These are phyloP conservation scores for Chymomyza caudatula DNA, from an alignment of 2,888 invertebrate genomes.

Conservation along the genomic window DNA sequence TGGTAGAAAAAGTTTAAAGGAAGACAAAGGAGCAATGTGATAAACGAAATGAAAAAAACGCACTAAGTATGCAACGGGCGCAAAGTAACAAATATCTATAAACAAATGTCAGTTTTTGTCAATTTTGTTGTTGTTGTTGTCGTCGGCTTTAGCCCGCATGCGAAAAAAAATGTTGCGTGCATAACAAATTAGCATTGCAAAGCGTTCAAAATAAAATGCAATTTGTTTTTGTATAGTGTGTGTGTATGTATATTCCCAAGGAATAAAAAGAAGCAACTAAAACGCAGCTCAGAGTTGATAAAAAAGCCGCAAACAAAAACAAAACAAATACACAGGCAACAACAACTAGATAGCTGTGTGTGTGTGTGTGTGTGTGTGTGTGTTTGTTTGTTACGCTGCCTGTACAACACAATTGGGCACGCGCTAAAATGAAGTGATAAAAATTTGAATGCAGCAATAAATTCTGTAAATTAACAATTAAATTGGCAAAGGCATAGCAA, in stretches of 20 bases:
- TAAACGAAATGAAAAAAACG: neutral
- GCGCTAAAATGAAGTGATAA: slow-evolving; percentile 45
- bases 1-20: neutral
- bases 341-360: slow-evolving; percentile 4
- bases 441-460: slow-evolving; percentile 39
- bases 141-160: neutral
- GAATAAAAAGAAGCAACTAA: neutral
- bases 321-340: slow-evolving; percentile 58
- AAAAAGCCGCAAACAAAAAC: slow-evolving; percentile 67
- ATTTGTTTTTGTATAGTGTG: neutral
- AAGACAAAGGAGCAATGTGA: neutral
- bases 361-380: slow-evolving; percentile 1
- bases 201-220: neutral
- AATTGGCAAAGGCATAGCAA: slow-evolving; percentile 23
- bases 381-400: slow-evolving; percentile 14
- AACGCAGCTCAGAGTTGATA: slow-evolving; percentile 26
- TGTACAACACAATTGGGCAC: slow-evolving; percentile 48
- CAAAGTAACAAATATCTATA: neutral
- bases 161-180: neutral
- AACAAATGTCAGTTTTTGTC: neutral
- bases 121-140: neutral
- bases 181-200: neutral
- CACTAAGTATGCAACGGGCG: neutral
- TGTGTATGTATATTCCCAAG: slow-evolving; percentile 1
- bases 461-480: slow-evolving; percentile 26